Evolutionary conservation across 2,113 vertebrate species (phyloP).

Genomic region (Syngnathus typhle): DNA sequence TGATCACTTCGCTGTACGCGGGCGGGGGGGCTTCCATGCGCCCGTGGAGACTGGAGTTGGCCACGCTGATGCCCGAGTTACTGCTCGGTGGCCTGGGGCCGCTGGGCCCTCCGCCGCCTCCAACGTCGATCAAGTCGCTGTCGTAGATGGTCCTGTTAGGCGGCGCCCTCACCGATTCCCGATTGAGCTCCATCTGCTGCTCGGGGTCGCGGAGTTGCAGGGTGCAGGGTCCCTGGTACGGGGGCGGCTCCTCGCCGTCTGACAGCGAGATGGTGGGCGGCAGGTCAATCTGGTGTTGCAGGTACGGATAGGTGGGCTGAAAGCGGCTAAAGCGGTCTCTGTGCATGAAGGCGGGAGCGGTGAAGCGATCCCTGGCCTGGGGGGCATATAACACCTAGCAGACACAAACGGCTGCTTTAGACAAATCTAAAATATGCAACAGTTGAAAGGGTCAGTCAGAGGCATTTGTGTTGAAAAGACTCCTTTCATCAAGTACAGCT

Average conservation of each 20-base stretch:
- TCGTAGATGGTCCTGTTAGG: slow-evolving; percentile 98
- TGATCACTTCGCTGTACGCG: slow-evolving; percentile 95
- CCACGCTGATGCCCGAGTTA: slow-evolving; percentile 91
- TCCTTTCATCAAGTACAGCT: no score
- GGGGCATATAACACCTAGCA: slow-evolving; percentile 85
- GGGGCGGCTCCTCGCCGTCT: slow-evolving; percentile 90
- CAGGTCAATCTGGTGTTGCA: slow-evolving; percentile 94
- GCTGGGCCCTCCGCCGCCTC: slow-evolving; percentile 66
- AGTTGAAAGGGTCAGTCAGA: no score
- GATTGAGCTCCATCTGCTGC: slow-evolving; percentile 96
- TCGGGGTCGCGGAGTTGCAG: slow-evolving; percentile 93
- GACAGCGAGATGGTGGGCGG: slow-evolving; percentile 96
- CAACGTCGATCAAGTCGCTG: slow-evolving; percentile 91
- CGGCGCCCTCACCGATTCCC: slow-evolving; percentile 91
- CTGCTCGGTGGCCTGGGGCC: slow-evolving; percentile 92
- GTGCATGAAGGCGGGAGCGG: slow-evolving; percentile 85
- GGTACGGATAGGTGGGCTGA: slow-evolving; percentile 94
- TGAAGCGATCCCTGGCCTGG: slow-evolving; percentile 83
- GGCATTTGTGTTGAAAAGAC: no score
- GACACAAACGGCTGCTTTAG: background rate
- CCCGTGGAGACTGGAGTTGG: slow-evolving; percentile 82
- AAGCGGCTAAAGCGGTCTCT: slow-evolving; percentile 92
- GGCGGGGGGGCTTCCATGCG: slow-evolving; percentile 91
- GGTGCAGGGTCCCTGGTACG: slow-evolving; percentile 91
- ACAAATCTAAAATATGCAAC: background rate